phyloP scores from a whole-genome alignment of 2,888 invertebrate species.

The Perithous albicinctus region DNA sequence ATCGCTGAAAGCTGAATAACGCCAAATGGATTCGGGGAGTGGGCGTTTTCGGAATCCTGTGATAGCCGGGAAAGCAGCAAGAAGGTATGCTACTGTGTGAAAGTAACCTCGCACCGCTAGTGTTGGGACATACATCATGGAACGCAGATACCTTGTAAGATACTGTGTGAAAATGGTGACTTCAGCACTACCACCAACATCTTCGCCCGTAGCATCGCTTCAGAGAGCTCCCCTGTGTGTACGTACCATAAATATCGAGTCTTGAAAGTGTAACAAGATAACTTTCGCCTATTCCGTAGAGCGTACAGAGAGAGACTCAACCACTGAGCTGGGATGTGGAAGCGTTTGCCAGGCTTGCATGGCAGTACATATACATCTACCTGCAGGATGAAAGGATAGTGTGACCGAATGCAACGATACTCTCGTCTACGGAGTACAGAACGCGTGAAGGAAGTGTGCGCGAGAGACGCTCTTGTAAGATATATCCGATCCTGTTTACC shows the following conservation, averaged over 20 bases:
- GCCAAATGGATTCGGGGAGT: conserved; percentile 53
- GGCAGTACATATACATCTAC: conserved; percentile 9
- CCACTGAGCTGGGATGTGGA: conserved; percentile 29
- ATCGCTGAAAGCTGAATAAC: conserved; percentile 56
- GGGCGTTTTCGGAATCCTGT: conserved; percentile 34
- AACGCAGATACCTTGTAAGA: conserved; percentile 36
- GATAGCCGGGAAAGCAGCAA: not conserved
- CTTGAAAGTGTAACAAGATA: conserved; percentile 72
- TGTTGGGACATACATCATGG: conserved; percentile 52
- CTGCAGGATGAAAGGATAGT: conserved; percentile 24
- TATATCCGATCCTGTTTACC: conserved; percentile 55
- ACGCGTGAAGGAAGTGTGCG: not conserved
- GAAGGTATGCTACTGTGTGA: conserved; percentile 33
- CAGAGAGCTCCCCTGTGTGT: conserved; percentile 54
- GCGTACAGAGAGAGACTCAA: conserved; percentile 33
- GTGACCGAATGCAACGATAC: conserved; percentile 35
- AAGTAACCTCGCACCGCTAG: conserved; percentile 27
- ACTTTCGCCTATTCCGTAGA: conserved; percentile 67
- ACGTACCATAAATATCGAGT: conserved; percentile 70
- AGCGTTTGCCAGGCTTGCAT: conserved; percentile 44
- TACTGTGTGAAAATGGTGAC: conserved; percentile 23
- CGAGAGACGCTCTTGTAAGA: conserved; percentile 6
- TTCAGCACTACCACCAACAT: not conserved
- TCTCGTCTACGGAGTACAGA: not conserved
- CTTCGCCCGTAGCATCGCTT: conserved; percentile 13